Percentiles rank a stretch among this genome's conserved stretches.
These are phyloP conservation scores for Augochlora pura DNA, from an alignment of 1,140 invertebrate species.

Conservation along the genomic window DNA sequence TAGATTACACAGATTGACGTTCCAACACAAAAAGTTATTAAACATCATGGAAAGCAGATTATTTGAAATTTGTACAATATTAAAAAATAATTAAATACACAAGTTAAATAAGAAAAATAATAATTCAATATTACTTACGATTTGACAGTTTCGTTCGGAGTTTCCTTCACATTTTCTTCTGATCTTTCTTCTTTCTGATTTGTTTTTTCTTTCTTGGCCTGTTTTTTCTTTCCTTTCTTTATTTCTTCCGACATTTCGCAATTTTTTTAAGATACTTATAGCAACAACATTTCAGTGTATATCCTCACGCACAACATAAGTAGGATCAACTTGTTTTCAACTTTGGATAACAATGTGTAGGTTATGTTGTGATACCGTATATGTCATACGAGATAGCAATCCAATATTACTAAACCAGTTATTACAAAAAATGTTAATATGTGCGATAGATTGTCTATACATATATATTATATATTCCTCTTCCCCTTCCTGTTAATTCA, in stretches of 20 bases:
- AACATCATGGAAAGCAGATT: too few species aligned
- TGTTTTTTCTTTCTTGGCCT: constrained; percentile 57
- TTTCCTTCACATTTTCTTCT: constrained; percentile 7
- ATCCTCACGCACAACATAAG: not conserved
- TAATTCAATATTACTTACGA: constrained; percentile 38
- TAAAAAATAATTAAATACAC: not conserved
- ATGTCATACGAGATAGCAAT: too few species aligned
- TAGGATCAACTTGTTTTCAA: not conserved
- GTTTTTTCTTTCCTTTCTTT: constrained; percentile 60
- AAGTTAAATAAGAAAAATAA: not conserved
- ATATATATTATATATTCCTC: too few species aligned
- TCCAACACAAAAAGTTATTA: not conserved
- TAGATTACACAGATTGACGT: too few species aligned
- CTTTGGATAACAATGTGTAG: too few species aligned
- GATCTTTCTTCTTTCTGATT: constrained; percentile 41
- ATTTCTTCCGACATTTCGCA: constrained; percentile 61
- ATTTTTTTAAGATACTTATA: constrained; percentile 2
- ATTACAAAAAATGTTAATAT: too few species aligned
- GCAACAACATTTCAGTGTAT: not conserved
- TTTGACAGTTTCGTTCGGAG: constrained; percentile 24
- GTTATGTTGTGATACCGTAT: too few species aligned
- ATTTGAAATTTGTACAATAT: not conserved
- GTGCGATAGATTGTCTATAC: too few species aligned
- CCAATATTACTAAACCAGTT: too few species aligned
- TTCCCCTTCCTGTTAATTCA: too few species aligned